Evolutionary conservation across 2,113 vertebrate species (phyloP).

Genomic region (Lepus timidus): DNA sequence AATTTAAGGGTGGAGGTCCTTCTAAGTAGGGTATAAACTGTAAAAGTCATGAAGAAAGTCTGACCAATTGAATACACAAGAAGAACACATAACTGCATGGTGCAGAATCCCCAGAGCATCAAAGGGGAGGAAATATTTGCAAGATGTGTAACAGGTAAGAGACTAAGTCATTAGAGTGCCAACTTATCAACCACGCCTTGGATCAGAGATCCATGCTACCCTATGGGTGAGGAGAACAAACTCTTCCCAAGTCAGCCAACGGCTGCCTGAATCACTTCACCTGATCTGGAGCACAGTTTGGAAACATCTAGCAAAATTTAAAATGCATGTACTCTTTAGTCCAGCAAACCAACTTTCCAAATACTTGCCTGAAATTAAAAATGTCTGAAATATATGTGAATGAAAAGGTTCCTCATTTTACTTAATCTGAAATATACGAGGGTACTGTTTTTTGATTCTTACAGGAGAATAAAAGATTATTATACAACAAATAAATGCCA

Average conservation of each 20-base stretch:
- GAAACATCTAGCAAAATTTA: conserved; percentile 4
- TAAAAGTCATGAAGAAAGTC: background rate
- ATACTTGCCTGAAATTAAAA: background rate
- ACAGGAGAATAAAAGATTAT: background rate
- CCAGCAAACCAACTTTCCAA: background rate
- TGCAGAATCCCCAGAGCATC: background rate
- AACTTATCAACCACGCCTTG: background rate
- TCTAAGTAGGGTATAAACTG: background rate
- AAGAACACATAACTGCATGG: background rate
- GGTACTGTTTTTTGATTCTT: background rate
- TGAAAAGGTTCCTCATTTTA: background rate
- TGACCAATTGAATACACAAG: background rate
- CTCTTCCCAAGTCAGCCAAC: background rate
- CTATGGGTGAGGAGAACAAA: background rate
- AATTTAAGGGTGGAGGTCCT: background rate
- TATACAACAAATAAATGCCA: background rate
- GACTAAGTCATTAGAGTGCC: background rate
- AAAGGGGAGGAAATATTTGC: background rate
- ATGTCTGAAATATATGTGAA: background rate
- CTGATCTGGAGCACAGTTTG: background rate
- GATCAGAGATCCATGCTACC: background rate
- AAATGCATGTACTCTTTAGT: background rate
- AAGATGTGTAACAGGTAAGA: background rate
- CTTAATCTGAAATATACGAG: background rate
- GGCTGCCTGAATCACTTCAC: background rate